A percentile compares a stretch with the other conserved stretches of the same genome.
Evolutionary conservation across 1,140 invertebrate genomes (phyloP).

Genomic region (Reticulitermes speratus): DNA sequence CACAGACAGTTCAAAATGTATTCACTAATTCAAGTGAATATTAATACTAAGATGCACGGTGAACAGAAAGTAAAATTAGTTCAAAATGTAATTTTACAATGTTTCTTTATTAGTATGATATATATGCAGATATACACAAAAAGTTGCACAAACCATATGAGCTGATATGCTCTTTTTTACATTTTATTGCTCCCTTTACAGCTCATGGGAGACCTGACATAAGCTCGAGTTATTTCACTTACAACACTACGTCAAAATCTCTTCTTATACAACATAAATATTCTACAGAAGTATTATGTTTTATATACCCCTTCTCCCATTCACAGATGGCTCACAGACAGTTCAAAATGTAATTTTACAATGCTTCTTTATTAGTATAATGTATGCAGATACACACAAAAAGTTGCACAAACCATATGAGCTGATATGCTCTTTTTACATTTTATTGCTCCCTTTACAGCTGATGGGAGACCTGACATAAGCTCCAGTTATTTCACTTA

Average conservation of each 20-base stretch:
- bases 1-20: background rate
- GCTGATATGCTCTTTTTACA: constrained; percentile 1
- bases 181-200: background rate
- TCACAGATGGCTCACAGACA: constrained; percentile 1
- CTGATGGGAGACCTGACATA: background rate
- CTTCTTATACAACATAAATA: background rate
- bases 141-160: background rate
- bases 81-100: background rate
- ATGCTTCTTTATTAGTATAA: background rate
- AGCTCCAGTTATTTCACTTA: background rate
- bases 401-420: background rate
- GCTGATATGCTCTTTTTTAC: background rate
- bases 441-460: background rate
- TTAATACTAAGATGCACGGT: no score
- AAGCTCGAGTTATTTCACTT: background rate
- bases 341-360: background rate
- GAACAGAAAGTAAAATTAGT: no score
- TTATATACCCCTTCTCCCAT: background rate
- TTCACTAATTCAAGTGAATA: no score
- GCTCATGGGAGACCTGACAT: background rate
- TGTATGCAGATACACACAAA: background rate
- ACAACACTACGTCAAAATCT: background rate
- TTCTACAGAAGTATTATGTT: background rate
- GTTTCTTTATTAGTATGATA: background rate
- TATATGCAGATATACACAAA: background rate